Conservation (phyloP, 2,113 vertebrate genomes). For the Todiramphus chloris region DNA sequence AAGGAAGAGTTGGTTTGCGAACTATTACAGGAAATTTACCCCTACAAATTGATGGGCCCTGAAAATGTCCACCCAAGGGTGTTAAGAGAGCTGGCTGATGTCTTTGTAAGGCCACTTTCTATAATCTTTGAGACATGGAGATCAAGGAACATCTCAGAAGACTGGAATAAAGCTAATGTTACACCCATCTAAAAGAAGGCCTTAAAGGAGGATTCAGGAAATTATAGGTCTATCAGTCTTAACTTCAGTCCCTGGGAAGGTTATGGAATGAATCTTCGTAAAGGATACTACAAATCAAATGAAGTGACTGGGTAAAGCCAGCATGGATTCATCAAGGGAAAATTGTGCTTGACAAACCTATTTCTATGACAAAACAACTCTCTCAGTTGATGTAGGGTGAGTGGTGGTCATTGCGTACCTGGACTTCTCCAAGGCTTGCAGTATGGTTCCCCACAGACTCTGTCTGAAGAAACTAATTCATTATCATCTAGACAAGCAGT, state of each 20-base stretch:
- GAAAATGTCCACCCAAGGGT: not conserved
- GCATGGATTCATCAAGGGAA: not conserved
- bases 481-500: too few species aligned
- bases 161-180: too few species aligned
- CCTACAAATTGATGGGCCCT: not conserved
- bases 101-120: too few species aligned
- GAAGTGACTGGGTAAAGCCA: not conserved
- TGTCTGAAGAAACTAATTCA: too few species aligned
- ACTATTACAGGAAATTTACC: not conserved
- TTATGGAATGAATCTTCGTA: not conserved
- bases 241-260: too few species aligned
- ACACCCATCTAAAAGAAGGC: too few species aligned
- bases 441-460: too few species aligned
- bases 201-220: too few species aligned
- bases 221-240: too few species aligned
- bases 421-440: too few species aligned
- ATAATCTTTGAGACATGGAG: too few species aligned
- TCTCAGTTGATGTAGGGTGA: not conserved
- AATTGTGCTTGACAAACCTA: not conserved
- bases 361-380: not conserved
- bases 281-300: not conserved
- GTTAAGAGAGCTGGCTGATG: not conserved
- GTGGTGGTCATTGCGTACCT: not conserved
- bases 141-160: too few species aligned
- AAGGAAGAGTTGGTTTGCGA: not conserved